A percentile compares a stretch with the other conserved stretches of the same genome.
phyloP scores from a whole-genome alignment of 2,113 vertebrate species.

The Tachysurus vachellii region DNA sequence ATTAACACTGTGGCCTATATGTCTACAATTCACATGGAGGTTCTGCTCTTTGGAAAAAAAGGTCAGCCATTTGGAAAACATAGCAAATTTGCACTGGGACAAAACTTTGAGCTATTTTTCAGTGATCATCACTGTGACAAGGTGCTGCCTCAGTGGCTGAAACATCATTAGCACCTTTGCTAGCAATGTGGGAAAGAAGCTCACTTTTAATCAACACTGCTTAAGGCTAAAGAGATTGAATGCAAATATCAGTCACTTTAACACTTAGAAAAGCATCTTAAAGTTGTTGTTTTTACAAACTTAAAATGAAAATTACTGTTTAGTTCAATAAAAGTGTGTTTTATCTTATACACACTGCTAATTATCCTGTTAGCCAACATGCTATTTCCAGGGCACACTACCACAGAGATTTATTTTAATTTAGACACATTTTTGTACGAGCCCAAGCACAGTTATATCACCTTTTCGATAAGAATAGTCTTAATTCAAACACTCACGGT shows the following conservation, averaged over 20 bases:
- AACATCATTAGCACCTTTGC: too few species aligned
- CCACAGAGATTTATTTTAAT: background rate
- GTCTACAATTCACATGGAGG: background rate
- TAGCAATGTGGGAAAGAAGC: too few species aligned
- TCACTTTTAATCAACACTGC: background rate
- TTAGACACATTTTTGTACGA: background rate
- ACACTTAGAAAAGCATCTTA: background rate
- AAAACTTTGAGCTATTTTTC: background rate
- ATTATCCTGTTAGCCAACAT: background rate
- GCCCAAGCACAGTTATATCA: background rate
- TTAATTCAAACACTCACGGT: background rate
- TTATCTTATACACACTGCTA: background rate
- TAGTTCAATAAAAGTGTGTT: background rate
- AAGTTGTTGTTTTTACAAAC: background rate
- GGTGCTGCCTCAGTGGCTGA: background rate
- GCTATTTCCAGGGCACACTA: background rate
- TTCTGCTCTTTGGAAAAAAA: background rate
- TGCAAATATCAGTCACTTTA: background rate
- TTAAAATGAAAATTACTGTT: background rate
- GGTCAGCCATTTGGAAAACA: conserved; percentile 4
- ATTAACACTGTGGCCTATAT: background rate
- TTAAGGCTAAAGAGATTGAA: background rate
- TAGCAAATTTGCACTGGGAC: background rate
- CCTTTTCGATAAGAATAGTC: background rate
- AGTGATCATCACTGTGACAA: background rate